These are phyloP conservation scores for Epinephelus malabaricus DNA, from an alignment of 2,797 vertebrate genomes.

Conservation along the genomic window DNA sequence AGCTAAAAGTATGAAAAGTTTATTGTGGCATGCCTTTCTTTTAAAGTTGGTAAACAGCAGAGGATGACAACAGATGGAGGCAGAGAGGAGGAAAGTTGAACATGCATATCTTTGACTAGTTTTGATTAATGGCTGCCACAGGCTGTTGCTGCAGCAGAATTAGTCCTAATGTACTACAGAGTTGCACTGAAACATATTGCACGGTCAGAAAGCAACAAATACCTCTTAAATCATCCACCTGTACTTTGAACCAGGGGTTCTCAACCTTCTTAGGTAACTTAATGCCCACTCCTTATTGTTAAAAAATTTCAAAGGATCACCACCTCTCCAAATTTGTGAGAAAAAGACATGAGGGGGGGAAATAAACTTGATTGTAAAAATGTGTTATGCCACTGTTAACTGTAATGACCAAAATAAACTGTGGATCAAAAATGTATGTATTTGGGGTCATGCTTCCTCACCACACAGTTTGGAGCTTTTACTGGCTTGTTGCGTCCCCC, in stretches of 20 bases:
- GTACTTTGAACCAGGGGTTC: background rate
- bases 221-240: slow-evolving; percentile 21
- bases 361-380: no score
- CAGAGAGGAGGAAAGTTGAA: slow-evolving; percentile 12
- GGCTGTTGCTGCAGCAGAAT: slow-evolving; percentile 31
- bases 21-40: background rate
- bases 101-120: slow-evolving; percentile 11
- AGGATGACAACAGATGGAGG: slow-evolving; percentile 46
- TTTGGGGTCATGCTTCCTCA: no score
- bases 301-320: no score
- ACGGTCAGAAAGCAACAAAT: slow-evolving; percentile 23
- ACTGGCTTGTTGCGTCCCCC: no score
- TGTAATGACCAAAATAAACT: no score
- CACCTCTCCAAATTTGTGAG: no score
- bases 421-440: no score
- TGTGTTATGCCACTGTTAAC: no score
- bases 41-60: slow-evolving; percentile 2
- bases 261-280: no score
- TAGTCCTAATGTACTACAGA: slow-evolving; percentile 10
- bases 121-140: slow-evolving; percentile 39
- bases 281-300: no score
- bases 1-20: background rate
- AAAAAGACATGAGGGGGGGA: no score
- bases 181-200: background rate
- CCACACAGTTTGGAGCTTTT: no score